phyloP scores from a whole-genome alignment of 2,113 vertebrate species.

The Cyprichromis sp. region DNA sequence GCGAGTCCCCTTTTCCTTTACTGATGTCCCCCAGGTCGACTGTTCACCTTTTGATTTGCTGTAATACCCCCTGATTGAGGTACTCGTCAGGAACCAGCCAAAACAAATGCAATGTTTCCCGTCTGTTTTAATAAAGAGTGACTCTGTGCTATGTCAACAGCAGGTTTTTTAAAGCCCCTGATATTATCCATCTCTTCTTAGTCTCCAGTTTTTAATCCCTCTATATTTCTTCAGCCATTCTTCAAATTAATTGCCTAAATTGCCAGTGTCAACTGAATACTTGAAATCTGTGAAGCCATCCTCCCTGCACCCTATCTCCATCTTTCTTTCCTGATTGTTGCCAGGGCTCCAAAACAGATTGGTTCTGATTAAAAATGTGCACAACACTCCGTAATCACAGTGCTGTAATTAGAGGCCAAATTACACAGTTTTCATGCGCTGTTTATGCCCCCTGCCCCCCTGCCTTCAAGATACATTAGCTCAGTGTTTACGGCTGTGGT shows the following conservation, averaged over 20 bases:
- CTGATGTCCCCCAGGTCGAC: not conserved
- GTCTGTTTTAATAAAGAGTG: slow-evolving; percentile 29
- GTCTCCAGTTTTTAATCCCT: not conserved
- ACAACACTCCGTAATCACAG: slow-evolving; percentile 10
- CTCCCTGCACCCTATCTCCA: not conserved
- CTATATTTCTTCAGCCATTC: not conserved
- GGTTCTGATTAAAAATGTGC: slow-evolving; percentile 27
- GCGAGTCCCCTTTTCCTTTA: not conserved
- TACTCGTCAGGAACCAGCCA: slow-evolving; percentile 17
- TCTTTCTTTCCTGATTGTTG: not conserved
- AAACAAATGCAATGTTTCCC: slow-evolving; percentile 54
- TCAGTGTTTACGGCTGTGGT: slow-evolving; percentile 9
- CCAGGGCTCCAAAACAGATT: not conserved
- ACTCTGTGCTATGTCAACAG: slow-evolving; percentile 30
- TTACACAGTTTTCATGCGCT: slow-evolving; percentile 21
- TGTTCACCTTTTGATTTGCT: not conserved
- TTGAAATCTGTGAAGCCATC: not conserved
- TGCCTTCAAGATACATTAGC: slow-evolving; percentile 6
- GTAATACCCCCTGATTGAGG: slow-evolving; percentile 3
- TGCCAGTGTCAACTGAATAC: not conserved
- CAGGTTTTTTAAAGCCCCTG: slow-evolving; percentile 17
- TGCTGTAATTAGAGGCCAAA: slow-evolving; percentile 19
- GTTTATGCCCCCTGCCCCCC: not conserved
- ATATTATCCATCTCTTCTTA: not conserved
- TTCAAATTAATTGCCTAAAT: not conserved